Percentiles rank a stretch among this genome's conserved stretches.
phyloP scores from a whole-genome alignment of 1,140 invertebrate species.

The Sarcophaga peregrina region DNA sequence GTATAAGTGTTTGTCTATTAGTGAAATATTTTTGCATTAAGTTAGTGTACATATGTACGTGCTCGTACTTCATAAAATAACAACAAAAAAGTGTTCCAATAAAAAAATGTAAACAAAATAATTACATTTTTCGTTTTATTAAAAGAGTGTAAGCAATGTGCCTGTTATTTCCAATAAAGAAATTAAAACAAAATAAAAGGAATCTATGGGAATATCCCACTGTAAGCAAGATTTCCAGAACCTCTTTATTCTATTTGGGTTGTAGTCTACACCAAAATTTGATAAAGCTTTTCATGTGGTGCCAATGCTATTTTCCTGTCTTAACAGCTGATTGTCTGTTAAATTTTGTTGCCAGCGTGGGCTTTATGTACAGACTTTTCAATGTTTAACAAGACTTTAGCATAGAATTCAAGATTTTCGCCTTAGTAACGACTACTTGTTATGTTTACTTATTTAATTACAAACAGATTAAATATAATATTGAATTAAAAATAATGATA shows the following conservation, averaged over 20 bases:
- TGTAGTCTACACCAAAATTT: not conserved
- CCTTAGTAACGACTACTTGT: too few relatives aligned
- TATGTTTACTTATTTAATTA: too few relatives aligned
- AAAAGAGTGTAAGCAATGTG: not conserved
- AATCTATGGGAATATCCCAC: not conserved
- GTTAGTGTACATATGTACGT: too few relatives aligned
- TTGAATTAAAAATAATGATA: too few relatives aligned
- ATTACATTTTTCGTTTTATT: not conserved
- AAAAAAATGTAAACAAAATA: not conserved
- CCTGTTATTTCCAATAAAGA: too few relatives aligned
- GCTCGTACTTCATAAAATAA: too few relatives aligned
- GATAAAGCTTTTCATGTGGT: not conserved
- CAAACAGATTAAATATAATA: too few relatives aligned
- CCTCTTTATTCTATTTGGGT: not conserved
- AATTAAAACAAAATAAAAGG: too few relatives aligned
- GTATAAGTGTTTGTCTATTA: not conserved
- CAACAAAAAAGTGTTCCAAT: not conserved
- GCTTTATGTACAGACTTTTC: too few relatives aligned
- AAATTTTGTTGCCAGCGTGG: too few relatives aligned
- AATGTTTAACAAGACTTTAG: too few relatives aligned
- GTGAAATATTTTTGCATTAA: not conserved
- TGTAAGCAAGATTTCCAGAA: not conserved
- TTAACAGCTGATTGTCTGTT: constrained; percentile 13
- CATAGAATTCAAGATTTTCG: too few relatives aligned
- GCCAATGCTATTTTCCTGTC: not conserved